A percentile compares a stretch with the other conserved stretches of the same genome.
phyloP scores from a whole-genome alignment of 2,797 vertebrate genomes.

The Bradypus variegatus region DNA sequence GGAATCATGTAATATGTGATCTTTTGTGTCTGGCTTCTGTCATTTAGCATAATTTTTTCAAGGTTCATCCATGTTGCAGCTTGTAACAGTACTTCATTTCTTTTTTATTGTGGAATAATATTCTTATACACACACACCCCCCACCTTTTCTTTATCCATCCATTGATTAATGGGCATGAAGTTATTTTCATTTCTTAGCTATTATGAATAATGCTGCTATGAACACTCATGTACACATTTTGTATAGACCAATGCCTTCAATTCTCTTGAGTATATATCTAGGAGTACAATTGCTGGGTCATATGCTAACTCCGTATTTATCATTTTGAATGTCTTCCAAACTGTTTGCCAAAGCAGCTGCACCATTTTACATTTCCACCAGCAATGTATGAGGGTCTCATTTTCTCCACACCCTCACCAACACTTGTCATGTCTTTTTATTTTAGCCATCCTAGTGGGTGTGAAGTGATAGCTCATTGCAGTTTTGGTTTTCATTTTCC shows the following conservation, averaged over 20 bases:
- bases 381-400: background rate
- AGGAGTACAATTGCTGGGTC: background rate
- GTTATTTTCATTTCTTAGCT: background rate
- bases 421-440: background rate
- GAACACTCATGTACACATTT: background rate
- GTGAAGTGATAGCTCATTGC: background rate
- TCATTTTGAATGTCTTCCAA: background rate
- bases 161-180: too few relatives aligned
- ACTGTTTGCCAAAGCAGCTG: background rate
- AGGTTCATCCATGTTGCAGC: too few relatives aligned
- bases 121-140: too few relatives aligned
- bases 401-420: background rate
- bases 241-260: fast-evolving
- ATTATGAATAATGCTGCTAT: background rate
- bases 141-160: background rate
- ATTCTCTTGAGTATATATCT: background rate
- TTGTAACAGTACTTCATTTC: background rate
- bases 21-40: background rate
- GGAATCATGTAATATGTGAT: background rate
- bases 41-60: background rate
- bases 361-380: background rate
- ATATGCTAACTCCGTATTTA: background rate
- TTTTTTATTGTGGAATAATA: background rate
- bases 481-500: background rate
- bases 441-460: background rate